These are phyloP conservation scores for Polyodon spathula DNA, from an alignment of 2,113 vertebrate species.

Conservation along the genomic window DNA sequence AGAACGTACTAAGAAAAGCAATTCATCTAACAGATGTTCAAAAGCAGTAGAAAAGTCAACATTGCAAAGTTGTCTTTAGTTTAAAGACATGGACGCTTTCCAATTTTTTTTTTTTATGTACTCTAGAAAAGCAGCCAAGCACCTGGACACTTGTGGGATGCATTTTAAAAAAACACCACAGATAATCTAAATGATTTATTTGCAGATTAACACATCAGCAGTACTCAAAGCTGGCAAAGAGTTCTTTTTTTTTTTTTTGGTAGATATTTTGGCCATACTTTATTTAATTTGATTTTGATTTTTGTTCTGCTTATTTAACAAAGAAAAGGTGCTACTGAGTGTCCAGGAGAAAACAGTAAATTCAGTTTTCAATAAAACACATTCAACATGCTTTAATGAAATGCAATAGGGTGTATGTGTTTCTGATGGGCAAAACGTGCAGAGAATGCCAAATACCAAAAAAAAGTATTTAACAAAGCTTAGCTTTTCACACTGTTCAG, in stretches of 20 bases:
- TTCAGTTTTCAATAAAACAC: too few species aligned
- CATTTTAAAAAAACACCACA: constrained; percentile 10
- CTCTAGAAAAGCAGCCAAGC: constrained; percentile 32
- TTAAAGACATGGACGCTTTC: background rate
- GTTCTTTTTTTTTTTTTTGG: constrained; percentile 10
- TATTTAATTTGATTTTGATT: background rate
- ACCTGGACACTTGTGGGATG: constrained; percentile 30
- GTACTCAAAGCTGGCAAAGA: background rate
- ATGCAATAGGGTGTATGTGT: too few species aligned
- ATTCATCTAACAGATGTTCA: constrained; percentile 33
- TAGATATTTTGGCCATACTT: background rate
- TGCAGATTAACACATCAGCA: constrained; percentile 5
- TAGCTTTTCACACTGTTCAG: too few species aligned
- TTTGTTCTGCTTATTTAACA: too few species aligned
- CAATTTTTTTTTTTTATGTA: constrained; percentile 20
- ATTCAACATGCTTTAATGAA: too few species aligned
- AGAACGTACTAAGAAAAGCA: constrained; percentile 6
- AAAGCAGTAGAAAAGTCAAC: constrained; percentile 9
- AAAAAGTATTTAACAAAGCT: too few species aligned
- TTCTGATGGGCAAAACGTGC: too few species aligned
- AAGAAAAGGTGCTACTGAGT: too few species aligned
- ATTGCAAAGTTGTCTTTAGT: constrained; percentile 13
- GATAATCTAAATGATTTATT: background rate
- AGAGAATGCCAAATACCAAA: too few species aligned
- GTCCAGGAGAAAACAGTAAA: too few species aligned